Evolutionary conservation across 1,140 invertebrate genomes (phyloP).

Genomic region (Euura lappo): DNA sequence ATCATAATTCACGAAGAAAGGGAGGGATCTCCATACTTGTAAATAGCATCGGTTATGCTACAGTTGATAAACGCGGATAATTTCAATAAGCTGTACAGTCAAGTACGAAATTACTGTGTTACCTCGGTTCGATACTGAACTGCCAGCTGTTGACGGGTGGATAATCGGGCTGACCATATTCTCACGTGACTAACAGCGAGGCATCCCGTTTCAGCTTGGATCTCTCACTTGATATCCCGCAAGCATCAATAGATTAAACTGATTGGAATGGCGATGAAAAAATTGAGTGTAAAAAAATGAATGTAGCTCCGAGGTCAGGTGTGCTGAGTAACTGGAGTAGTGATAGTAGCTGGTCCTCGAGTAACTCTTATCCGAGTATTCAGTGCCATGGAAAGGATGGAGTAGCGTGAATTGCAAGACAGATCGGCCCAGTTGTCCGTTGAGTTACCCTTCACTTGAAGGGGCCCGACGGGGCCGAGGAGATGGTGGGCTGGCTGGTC

Average conservation of each 20-base stretch:
- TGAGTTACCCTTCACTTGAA: constrained; percentile 2
- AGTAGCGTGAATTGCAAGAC: neutral
- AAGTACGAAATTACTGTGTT: no score
- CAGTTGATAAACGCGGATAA: no score
- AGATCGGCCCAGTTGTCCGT: neutral
- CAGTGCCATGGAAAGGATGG: neutral
- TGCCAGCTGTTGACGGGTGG: no score
- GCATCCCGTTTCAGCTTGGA: no score
- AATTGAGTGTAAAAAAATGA: neutral
- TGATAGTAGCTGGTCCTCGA: no score
- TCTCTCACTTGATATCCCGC: no score
- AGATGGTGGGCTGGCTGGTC: neutral
- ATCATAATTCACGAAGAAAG: neutral
- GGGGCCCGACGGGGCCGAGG: neutral
- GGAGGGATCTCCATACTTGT: neutral
- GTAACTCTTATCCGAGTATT: neutral
- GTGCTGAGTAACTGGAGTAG: neutral
- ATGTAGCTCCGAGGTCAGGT: neutral
- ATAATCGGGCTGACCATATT: no score
- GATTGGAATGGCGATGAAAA: neutral
- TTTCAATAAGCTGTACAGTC: no score
- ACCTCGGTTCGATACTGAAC: no score
- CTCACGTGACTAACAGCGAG: no score
- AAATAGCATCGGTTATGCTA: no score
- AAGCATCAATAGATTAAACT: neutral